phyloP scores from a whole-genome alignment of 2,888 invertebrate species.

The Steinernema scapterisci region DNA sequence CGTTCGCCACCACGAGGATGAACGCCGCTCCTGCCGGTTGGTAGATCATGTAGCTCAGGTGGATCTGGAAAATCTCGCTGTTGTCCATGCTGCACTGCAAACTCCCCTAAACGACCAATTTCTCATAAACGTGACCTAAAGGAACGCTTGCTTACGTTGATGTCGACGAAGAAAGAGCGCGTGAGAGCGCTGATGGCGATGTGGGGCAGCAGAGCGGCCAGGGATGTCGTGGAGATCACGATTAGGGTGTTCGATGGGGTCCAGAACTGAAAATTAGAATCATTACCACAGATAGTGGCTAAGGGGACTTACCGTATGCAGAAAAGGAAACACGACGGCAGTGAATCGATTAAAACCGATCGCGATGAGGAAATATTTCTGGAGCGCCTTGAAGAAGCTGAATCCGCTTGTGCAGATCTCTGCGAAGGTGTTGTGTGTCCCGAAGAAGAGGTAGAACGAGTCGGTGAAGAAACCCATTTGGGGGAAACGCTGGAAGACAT shows the following conservation, averaged over 20 bases:
- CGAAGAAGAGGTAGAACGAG: background rate
- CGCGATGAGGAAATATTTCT: slow-evolving; percentile 1
- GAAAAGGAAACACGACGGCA: background rate
- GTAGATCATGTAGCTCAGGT: slow-evolving; percentile 8
- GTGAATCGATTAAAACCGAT: background rate
- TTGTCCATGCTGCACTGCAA: background rate
- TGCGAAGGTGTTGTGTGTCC: background rate
- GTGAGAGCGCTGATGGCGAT: background rate
- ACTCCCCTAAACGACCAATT: background rate
- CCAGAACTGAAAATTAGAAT: background rate
- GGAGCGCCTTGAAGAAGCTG: slow-evolving; percentile 11
- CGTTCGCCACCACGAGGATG: background rate
- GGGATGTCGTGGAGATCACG: background rate
- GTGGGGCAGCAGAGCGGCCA: background rate
- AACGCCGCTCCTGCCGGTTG: background rate
- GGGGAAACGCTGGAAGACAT: background rate
- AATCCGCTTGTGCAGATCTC: slow-evolving; percentile 7
- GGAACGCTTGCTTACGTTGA: background rate
- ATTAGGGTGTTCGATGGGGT: background rate
- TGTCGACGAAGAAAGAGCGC: background rate
- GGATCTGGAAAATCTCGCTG: background rate
- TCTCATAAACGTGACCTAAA: background rate
- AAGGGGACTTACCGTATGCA: background rate
- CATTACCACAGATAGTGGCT: background rate
- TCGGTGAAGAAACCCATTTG: background rate